These are phyloP conservation scores for Enhydra lutris DNA, from an alignment of 2,113 vertebrate species.

Conservation along the genomic window DNA sequence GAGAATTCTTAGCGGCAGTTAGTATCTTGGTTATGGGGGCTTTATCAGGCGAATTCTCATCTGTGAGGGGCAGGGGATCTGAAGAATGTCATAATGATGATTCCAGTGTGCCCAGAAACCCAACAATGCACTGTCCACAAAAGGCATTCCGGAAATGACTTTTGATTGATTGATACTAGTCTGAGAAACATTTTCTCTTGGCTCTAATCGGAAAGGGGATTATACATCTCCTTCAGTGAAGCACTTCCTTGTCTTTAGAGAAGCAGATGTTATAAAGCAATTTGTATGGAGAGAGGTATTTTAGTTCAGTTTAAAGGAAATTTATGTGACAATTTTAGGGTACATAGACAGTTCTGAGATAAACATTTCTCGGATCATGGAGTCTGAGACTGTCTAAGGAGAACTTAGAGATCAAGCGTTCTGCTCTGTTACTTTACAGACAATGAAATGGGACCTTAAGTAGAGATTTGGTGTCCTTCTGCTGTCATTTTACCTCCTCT, in stretches of 20 bases:
- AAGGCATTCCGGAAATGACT: background rate
- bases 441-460: background rate
- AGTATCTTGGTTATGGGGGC: background rate
- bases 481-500: background rate
- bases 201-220: background rate
- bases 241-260: background rate
- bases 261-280: background rate
- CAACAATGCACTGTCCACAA: background rate
- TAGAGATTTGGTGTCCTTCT: background rate
- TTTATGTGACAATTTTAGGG: background rate
- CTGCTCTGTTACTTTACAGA: background rate
- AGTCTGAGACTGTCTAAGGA: background rate
- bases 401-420: background rate
- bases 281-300: background rate
- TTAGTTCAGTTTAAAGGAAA: background rate
- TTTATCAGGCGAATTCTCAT: background rate
- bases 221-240: background rate
- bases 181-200: constrained; percentile 1
- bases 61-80: background rate
- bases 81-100: background rate
- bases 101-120: background rate
- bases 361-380: background rate
- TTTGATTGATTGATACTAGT: background rate
- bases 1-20: background rate
- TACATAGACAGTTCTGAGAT: background rate